phyloP scores from a whole-genome alignment of 2,888 invertebrate species.

The Amblyteles armatorius region DNA sequence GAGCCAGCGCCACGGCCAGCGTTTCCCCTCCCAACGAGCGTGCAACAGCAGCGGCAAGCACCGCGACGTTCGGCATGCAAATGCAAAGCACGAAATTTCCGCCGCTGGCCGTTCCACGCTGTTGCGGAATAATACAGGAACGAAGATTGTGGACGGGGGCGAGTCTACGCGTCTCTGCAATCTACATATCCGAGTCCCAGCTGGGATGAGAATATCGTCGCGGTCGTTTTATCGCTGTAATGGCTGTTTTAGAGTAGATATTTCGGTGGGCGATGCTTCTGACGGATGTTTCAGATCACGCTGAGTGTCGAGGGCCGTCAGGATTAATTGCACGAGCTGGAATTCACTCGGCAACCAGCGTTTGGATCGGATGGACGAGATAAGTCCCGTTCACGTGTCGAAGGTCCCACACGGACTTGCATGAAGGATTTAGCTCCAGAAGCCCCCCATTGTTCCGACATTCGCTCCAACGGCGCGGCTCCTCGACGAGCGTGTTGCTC shows the following conservation, averaged over 20 bases:
- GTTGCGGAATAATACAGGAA: conserved; percentile 56
- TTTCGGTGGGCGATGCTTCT: background rate
- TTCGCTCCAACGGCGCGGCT: background rate
- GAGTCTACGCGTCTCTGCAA: conserved; percentile 42
- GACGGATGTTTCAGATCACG: background rate
- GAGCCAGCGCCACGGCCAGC: conserved; percentile 6
- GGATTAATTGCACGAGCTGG: background rate
- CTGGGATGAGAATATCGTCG: conserved; percentile 45
- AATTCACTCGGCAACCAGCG: background rate
- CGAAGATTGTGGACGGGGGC: conserved; percentile 31
- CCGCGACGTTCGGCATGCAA: conserved; percentile 56
- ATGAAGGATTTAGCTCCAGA: background rate
- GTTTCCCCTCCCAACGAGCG: conserved; percentile 18
- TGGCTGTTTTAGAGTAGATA: background rate
- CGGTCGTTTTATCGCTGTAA: conserved; percentile 39
- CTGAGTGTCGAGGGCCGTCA: background rate
- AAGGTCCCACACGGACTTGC: too few relatives aligned
- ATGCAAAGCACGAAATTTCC: conserved; percentile 62
- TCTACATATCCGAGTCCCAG: conserved; percentile 58
- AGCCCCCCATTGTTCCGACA: background rate
- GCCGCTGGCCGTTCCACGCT: conserved; percentile 58
- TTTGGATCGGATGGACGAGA: background rate
- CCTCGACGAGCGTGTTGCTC: background rate
- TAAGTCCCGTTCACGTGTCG: background rate
- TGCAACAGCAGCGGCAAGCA: conserved; percentile 38